Evolutionary conservation across 2,888 invertebrate species (phyloP).

Genomic region (Watsonalla cultraria): DNA sequence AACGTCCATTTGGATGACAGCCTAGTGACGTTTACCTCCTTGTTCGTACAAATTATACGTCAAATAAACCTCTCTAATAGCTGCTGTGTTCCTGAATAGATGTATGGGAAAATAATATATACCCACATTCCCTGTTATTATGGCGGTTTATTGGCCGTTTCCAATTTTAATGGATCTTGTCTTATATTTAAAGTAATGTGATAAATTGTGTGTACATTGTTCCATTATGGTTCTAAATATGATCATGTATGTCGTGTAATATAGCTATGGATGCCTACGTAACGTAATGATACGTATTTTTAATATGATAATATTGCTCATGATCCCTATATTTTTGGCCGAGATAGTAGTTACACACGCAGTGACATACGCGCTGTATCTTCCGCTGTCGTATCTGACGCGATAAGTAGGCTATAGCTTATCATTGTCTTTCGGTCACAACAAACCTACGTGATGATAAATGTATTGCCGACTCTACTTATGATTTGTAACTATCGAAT

Average conservation of each 20-base stretch:
- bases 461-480: background rate
- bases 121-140: no score
- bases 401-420: background rate
- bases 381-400: background rate
- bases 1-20: background rate
- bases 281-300: background rate
- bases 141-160: constrained; percentile 1
- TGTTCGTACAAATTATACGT: constrained; percentile 1
- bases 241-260: background rate
- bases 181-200: constrained; percentile 9
- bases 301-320: no score
- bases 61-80: constrained; percentile 7
- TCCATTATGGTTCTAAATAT: background rate
- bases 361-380: background rate
- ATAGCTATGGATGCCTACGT: background rate
- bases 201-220: constrained; percentile 17
- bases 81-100: constrained; percentile 20
- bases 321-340: no score
- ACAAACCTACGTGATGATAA: background rate
- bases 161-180: constrained; percentile 10
- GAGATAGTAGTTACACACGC: no score
- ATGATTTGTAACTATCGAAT: background rate
- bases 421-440: background rate
- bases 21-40: background rate
- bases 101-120: constrained; percentile 12